Evolutionary conservation across 2,113 vertebrate species (phyloP).

Genomic region (Clarias macrocephalus): DNA sequence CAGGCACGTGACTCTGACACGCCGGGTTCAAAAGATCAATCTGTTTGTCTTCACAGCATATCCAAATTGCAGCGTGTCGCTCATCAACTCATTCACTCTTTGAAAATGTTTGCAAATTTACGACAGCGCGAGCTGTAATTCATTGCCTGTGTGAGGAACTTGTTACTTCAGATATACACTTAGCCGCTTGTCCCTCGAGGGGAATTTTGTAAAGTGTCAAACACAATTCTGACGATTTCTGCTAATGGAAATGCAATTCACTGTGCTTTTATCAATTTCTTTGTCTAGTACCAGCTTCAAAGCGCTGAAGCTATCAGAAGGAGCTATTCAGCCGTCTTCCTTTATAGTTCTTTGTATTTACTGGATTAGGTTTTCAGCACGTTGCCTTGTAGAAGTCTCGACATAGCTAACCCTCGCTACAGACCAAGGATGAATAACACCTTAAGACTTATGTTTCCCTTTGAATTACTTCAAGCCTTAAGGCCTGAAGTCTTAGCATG

Average conservation of each 20-base stretch:
- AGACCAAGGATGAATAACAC: slow-evolving; percentile 75
- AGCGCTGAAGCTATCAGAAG: background rate
- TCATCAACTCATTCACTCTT: background rate
- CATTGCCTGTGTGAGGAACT: slow-evolving; percentile 16
- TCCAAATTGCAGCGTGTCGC: background rate
- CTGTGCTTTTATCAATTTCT: slow-evolving; percentile 14
- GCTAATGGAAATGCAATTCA: slow-evolving; percentile 36
- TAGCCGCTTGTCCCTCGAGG: slow-evolving; percentile 10
- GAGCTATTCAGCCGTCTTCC: background rate
- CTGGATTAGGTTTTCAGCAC: slow-evolving; percentile 40
- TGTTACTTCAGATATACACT: slow-evolving; percentile 36
- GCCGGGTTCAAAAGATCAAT: slow-evolving; percentile 31
- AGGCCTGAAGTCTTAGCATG: slow-evolving; percentile 71
- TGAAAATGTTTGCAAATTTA: slow-evolving; percentile 25
- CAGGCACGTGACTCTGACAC: slow-evolving; percentile 28
- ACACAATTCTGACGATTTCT: slow-evolving; percentile 19
- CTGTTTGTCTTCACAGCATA: background rate
- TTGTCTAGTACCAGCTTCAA: slow-evolving; percentile 13
- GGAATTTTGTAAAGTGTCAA: slow-evolving; percentile 29
- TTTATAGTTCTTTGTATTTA: slow-evolving; percentile 27
- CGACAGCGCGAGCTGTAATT: background rate
- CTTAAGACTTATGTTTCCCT: slow-evolving; percentile 61
- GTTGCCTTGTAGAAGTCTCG: slow-evolving; percentile 40
- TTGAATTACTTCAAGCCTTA: slow-evolving; percentile 72
- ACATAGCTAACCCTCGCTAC: slow-evolving; percentile 54